phyloP scores from a whole-genome alignment of 2,797 vertebrate genomes.

The Semaprochilodus insignis region DNA sequence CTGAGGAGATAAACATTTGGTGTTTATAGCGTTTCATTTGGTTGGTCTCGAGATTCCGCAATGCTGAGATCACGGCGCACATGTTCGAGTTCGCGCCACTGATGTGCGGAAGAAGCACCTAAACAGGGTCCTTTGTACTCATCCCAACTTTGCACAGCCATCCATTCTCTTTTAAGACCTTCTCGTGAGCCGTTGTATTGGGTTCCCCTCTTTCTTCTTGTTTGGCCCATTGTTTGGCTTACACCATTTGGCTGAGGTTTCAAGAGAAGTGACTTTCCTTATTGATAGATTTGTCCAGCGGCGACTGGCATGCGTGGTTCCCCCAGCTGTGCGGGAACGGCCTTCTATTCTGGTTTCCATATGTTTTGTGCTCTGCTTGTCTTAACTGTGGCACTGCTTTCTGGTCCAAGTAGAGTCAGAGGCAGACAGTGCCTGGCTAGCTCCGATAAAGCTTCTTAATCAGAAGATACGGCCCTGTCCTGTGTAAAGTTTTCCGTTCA shows the following conservation, averaged over 20 bases:
- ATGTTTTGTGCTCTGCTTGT: background rate
- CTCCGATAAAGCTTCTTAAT: slow-evolving; percentile 65
- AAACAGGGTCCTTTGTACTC: slow-evolving; percentile 49
- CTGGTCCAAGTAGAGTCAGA: slow-evolving; percentile 43
- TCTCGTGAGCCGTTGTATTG: background rate
- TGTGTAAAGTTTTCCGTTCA: slow-evolving; percentile 76
- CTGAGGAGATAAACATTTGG: slow-evolving; percentile 39
- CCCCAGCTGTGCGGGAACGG: background rate
- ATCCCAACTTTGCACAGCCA: background rate
- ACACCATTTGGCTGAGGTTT: background rate
- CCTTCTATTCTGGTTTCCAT: slow-evolving; percentile 15
- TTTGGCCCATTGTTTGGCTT: background rate
- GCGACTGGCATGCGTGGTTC: slow-evolving; percentile 2
- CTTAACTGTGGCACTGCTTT: slow-evolving; percentile 10
- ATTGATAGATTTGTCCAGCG: slow-evolving; percentile 13
- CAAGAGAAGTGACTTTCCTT: background rate
- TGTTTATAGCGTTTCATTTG: slow-evolving; percentile 37
- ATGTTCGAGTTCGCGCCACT: slow-evolving; percentile 45
- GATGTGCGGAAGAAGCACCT: slow-evolving; percentile 42
- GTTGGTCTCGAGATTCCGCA: slow-evolving; percentile 58
- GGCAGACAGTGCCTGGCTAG: slow-evolving; percentile 1
- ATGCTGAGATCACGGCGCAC: slow-evolving; percentile 58
- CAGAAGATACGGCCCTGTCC: slow-evolving; percentile 62
- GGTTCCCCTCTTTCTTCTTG: background rate
- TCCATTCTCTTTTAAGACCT: background rate